Evolutionary conservation across 1,140 invertebrate species (phyloP), one percentile per base, ranked within the genome.

Genomic region (Acromyrmex heyeri): DNA sequence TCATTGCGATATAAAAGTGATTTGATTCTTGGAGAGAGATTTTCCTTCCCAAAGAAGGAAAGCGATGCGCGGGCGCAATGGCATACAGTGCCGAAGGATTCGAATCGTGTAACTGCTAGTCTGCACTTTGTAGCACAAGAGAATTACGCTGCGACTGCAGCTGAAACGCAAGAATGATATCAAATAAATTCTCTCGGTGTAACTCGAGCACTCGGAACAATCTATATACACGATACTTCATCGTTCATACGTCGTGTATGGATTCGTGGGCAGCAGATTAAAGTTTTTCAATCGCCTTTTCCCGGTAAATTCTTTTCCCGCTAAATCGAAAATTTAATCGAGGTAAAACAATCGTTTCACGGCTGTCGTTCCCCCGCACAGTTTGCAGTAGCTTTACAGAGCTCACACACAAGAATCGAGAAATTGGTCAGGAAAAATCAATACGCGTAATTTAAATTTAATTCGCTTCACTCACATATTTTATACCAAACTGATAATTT

Each of bases 1-100:
- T 85, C 73, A 67, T 48, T 48, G 62, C 61, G 34, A 78, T 57
- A 78, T 78, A 78, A 85, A 85, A 85, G 73, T 67, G 82, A 78
- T 85, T 85, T 78, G 82, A 85, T 83, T 83, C 50, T 67, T 44
- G 16, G 6, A 48, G 38, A n/a, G n/a, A 50, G 79, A 21, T 34
- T n/a, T 69, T 24, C 77, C n/a, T 10, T 10, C 48, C 3, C 16
- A 18, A 78, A 57, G 21, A 69, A 55, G 30, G 18, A 53, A 81
- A 55, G 30, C 64, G 21, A 0, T 16, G 76, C 14, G 59, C 24
- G 12, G 24, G 34, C 38, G 34, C 64, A 3, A 69, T 50, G 65
- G 38, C 38, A 50, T 16, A 21, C n/a, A 16, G n/a, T 24, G 30
- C 30, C 18, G 65, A 53, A 67, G 16, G 14, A 18, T 21, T 21